Percentiles rank a stretch among this genome's conserved stretches.
Conservation (phyloP, 2,113 vertebrate species). For the Paradoxurus hermaphroditus region DNA sequence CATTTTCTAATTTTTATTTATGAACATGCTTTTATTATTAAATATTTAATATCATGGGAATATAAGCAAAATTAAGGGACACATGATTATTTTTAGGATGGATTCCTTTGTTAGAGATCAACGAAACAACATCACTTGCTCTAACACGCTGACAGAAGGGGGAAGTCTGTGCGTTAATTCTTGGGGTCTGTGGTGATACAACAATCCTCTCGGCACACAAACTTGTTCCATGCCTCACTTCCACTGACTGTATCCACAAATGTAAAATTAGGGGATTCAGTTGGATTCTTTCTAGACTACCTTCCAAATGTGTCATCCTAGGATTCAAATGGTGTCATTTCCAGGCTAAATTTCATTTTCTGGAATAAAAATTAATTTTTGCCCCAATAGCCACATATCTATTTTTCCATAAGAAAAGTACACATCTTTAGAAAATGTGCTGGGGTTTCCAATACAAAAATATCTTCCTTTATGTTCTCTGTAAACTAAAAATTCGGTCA, state of each 20-base stretch:
- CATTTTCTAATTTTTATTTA: not conserved
- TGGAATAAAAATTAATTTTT: not conserved
- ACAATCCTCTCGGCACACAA: rapidly evolving
- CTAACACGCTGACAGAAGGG: not conserved
- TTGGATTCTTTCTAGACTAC: not conserved
- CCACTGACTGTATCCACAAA: not conserved
- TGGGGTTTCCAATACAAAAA: not conserved
- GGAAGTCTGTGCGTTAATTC: not conserved
- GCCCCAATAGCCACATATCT: not conserved
- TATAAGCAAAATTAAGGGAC: not conserved
- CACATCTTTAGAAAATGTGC: not conserved
- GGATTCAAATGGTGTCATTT: not conserved
- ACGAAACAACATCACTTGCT: not conserved
- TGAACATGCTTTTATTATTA: not conserved
- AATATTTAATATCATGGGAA: not conserved
- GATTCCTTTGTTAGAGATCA: not conserved
- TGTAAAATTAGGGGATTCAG: not conserved
- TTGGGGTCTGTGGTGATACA: not conserved
- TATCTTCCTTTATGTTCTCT: not conserved
- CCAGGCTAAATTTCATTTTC: not conserved
- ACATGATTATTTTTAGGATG: not conserved
- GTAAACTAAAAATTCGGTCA: not conserved
- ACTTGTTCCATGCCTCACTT: not conserved
- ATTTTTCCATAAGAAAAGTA: not conserved
- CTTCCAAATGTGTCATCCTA: not conserved